These are phyloP conservation scores for Motacilla tschutschensis DNA, from an alignment of 2,113 vertebrate genomes.

Conservation along the genomic window DNA sequence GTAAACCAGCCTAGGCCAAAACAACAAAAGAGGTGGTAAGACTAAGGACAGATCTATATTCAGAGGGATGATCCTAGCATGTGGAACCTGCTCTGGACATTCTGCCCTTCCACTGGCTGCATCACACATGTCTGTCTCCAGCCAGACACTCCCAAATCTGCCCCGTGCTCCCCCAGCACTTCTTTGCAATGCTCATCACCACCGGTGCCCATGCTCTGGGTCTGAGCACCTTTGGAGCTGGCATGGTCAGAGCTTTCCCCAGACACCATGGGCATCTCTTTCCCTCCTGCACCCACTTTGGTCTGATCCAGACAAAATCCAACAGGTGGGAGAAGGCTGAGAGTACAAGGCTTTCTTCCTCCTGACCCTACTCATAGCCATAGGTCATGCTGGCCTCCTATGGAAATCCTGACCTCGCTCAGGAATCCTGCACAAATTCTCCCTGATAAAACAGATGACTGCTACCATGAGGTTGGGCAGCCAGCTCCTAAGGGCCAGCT, in stretches of 20 bases:
- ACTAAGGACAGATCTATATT: background rate
- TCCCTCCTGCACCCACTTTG: background rate
- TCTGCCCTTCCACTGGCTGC: background rate
- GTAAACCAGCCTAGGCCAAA: background rate
- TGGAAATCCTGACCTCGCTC: background rate
- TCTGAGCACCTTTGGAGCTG: background rate
- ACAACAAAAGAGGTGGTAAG: background rate
- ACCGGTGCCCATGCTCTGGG: rapidly evolving
- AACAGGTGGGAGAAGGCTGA: background rate
- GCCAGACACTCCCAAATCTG: background rate
- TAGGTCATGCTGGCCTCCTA: background rate
- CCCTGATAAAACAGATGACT: background rate
- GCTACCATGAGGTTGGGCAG: background rate
- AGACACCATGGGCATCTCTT: rapidly evolving
- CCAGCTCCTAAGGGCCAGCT: background rate
- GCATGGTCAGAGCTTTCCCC: background rate
- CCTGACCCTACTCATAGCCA: background rate
- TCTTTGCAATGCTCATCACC: background rate
- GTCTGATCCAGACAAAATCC: background rate
- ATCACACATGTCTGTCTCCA: background rate
- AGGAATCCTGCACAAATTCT: background rate
- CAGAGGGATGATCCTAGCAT: background rate
- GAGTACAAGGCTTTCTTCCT: background rate
- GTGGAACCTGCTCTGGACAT: background rate
- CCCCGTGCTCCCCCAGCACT: background rate